Evolutionary conservation across 2,797 vertebrate species (phyloP), one percentile per base, ranked within the genome.

Genomic region (Ficedula albicollis): DNA sequence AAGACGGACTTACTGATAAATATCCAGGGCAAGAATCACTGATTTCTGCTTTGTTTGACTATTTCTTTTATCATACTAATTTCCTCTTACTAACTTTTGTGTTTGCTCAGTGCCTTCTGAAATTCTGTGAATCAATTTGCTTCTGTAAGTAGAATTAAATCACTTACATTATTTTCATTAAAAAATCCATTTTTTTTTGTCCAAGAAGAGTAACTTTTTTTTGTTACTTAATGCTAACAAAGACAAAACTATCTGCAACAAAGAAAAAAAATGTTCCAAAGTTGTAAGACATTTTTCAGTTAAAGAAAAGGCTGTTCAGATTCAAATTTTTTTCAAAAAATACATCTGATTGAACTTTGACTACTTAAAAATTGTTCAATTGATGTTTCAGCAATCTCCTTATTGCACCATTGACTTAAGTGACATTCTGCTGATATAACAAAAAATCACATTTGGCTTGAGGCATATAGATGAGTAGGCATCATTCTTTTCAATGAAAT

Each of bases 71-170:
- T 58, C 54, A 68, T 64, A 81, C 9, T 83, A 73, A 92, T 96
- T 94, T 95, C 16, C 39, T 95, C 69, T 36, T 86, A 22, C 43
- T 72, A 75, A 75, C 48, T 80, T 84, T 32, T 63, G 23, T 93
- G 62, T 96, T 96, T 97, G 55, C 59, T 83, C 68, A 90, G 34
- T 74, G 60, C 22, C 70, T 32, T 90, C 67, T 94, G 84, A 95
- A 95, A 90, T 72, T 92, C 30, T 30, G 23, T 87, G 58, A 84
- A 74, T 56, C 84, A 94, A 93, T 93, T 95, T 92, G 8, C 58
- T 91, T 84, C 29, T 88, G 68, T 87, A 84, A 91, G 52, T 73
- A 87, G 43, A 87, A 91, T 62, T 51, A 91, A 95, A 93, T 86
- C 27, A 69, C 52, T 91, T 89, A 48, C 5, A 51, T 56, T 75